phyloP scores from a whole-genome alignment of 1,140 invertebrate genomes.

The Homarus americanus region DNA sequence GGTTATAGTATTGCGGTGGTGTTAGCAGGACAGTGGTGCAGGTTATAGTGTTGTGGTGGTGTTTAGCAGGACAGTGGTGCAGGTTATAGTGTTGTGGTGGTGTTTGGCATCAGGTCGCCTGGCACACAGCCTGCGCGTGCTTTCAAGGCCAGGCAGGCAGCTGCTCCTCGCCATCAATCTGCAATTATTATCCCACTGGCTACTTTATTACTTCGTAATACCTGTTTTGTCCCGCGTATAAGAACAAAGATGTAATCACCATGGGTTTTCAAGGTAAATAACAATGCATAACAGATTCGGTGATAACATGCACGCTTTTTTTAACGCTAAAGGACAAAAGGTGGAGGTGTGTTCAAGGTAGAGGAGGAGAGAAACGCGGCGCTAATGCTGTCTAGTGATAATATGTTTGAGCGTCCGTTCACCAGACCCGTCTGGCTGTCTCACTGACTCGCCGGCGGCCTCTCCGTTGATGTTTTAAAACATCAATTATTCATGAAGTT shows the following conservation, averaged over 20 bases:
- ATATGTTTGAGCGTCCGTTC: too few relatives aligned
- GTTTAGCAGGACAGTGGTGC: background rate
- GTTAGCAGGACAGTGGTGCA: background rate
- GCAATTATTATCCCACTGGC: background rate
- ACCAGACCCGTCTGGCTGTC: too few relatives aligned
- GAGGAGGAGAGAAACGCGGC: too few relatives aligned
- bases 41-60: background rate
- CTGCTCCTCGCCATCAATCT: background rate
- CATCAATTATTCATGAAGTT: too few relatives aligned
- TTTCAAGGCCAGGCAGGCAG: background rate
- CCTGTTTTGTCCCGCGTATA: background rate
- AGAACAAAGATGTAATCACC: background rate
- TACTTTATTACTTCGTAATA: background rate
- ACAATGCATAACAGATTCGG: background rate
- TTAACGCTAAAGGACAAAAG: too few relatives aligned
- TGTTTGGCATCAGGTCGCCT: background rate
- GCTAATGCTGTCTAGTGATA: too few relatives aligned
- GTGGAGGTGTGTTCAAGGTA: too few relatives aligned
- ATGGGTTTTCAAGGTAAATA: background rate
- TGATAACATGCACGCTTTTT: too few relatives aligned
- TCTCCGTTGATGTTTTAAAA: too few relatives aligned
- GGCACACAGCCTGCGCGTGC: background rate
- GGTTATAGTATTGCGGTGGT: too few relatives aligned
- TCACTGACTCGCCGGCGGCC: too few relatives aligned
- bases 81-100: background rate